Evolutionary conservation across 2,888 invertebrate genomes (phyloP).

Genomic region (Cistogaster globosa): DNA sequence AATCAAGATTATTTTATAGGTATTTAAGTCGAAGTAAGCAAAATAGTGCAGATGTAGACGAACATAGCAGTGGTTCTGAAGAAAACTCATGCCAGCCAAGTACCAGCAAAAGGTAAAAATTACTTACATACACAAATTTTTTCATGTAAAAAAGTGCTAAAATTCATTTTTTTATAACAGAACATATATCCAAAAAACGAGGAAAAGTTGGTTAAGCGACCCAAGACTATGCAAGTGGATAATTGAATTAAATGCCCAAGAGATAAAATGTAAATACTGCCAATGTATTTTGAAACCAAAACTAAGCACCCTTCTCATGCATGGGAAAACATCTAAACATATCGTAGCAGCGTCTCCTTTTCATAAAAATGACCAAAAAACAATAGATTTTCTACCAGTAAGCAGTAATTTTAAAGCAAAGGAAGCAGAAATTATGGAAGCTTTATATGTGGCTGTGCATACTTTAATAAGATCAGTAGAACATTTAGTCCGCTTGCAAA

Average conservation of each 20-base stretch:
- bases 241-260: constrained; percentile 5
- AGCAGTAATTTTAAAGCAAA: background rate
- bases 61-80: too few species aligned
- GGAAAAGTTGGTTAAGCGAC: constrained; percentile 30
- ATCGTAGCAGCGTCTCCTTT: constrained; percentile 31
- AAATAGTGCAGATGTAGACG: constrained; percentile 8
- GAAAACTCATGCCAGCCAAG: too few species aligned
- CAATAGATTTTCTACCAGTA: constrained; percentile 20
- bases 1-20: too few species aligned
- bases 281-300: constrained; percentile 7
- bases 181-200: constrained; percentile 36
- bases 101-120: too few species aligned
- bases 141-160: too few species aligned
- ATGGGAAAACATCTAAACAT: constrained; percentile 4
- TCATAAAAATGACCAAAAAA: constrained; percentile 15
- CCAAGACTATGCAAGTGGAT: constrained; percentile 27
- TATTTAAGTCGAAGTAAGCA: background rate
- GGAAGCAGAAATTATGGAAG: constrained; percentile 29
- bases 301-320: constrained; percentile 3
- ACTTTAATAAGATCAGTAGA: constrained; percentile 37
- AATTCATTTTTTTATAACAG: background rate
- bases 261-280: constrained; percentile 14
- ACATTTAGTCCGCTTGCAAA: constrained; percentile 35
- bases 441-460: constrained; percentile 41
- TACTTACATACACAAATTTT: too few species aligned